A percentile compares a stretch with the other conserved stretches of the same genome.
These are phyloP conservation scores for Garrulus glandarius DNA, from an alignment of 2,797 vertebrate genomes.

Conservation along the genomic window DNA sequence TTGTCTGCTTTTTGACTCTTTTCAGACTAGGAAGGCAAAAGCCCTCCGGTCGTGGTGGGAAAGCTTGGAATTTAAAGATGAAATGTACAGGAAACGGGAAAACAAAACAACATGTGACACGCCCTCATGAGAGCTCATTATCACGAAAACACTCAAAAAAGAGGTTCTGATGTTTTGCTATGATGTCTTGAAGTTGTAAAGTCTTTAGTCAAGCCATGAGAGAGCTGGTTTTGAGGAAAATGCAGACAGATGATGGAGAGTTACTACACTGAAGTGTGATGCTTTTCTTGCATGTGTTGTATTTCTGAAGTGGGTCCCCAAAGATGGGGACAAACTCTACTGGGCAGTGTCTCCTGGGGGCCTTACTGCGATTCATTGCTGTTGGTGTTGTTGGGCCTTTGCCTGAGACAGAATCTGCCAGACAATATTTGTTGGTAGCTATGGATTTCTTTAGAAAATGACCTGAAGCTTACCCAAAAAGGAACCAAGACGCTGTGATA, in stretches of 20 bases:
- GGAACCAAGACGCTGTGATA: constrained; percentile 8
- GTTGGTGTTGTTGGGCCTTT: constrained; percentile 8
- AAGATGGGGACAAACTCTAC: background rate
- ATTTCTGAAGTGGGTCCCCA: background rate
- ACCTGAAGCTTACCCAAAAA: constrained; percentile 45
- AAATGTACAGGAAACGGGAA: background rate
- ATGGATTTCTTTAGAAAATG: constrained; percentile 51
- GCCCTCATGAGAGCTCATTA: background rate
- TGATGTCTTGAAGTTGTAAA: background rate
- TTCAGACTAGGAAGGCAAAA: background rate
- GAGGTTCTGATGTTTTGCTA: background rate
- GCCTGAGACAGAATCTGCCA: constrained; percentile 32
- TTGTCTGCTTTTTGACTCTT: background rate
- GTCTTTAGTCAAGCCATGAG: background rate
- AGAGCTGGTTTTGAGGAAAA: background rate
- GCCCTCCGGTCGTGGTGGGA: background rate
- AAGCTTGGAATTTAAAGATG: background rate
- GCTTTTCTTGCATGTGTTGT: background rate
- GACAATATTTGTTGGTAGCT: constrained; percentile 57
- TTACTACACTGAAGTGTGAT: background rate
- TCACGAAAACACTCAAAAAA: background rate
- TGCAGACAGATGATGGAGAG: background rate
- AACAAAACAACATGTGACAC: background rate
- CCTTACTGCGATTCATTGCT: background rate
- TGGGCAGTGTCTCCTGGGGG: background rate